A percentile compares a stretch with the other conserved stretches of the same genome.
These are phyloP conservation scores for Albula goreensis DNA, from an alignment of 2,113 vertebrate genomes.

Conservation along the genomic window DNA sequence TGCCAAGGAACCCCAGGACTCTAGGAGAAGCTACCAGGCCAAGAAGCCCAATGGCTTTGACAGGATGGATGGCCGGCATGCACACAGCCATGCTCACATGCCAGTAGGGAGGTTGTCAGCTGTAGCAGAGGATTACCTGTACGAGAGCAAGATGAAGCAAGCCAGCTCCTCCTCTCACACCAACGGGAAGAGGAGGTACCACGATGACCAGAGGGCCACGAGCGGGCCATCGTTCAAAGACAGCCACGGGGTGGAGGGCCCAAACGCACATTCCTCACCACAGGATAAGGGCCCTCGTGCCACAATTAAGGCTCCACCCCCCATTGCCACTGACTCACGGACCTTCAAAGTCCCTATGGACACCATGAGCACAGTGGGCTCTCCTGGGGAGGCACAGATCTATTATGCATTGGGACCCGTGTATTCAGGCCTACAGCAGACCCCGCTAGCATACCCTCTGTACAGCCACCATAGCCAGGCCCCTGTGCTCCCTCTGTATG, in stretches of 20 bases:
- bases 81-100: background rate
- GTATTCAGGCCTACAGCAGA: background rate
- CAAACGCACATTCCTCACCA: background rate
- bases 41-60: constrained; percentile 24
- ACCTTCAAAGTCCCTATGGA: constrained; percentile 17
- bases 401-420: constrained; percentile 23
- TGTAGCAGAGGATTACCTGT: background rate
- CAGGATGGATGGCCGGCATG: background rate
- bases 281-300: background rate
- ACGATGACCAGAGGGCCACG: constrained; percentile 11
- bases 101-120: background rate
- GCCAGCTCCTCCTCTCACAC: constrained; percentile 5
- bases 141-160: constrained; percentile 14
- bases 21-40: background rate
- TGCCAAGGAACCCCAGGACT: background rate
- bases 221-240: background rate
- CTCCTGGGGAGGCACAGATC: constrained; percentile 22
- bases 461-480: background rate
- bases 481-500: background rate
- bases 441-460: background rate
- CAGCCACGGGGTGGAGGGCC: background rate
- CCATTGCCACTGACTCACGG: background rate
- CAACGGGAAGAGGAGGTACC: constrained; percentile 33
- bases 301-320: background rate
- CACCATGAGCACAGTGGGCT: background rate